Evolutionary conservation across 2,113 vertebrate genomes (phyloP), one percentile per base, ranked within the genome.

Genomic region (Rhinogobius similis): DNA sequence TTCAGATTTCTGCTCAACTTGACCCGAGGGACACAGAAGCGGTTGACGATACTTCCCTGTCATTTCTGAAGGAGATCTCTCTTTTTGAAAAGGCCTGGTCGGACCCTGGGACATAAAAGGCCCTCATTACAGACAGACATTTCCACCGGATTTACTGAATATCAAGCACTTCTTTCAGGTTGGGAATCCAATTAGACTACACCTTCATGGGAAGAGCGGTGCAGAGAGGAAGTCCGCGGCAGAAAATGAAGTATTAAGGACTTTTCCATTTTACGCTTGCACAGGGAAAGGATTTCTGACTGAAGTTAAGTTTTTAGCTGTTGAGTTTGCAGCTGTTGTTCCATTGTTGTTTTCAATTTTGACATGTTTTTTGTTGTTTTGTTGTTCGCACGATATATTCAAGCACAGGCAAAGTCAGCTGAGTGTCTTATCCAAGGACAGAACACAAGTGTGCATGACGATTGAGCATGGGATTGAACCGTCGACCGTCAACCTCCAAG

Each of bases 141-240:
- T 78, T 82, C 43, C 58, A 62, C 11, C 58, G 58, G 79, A 76
- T 79, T 77, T 58, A 52, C 70, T 65, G 62, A 74, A 64, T 21
- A 70, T 80, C 71, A 72, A 41, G 29, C 67, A 50, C 46, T 67
- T 76, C 73, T 83, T 78, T 85, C 72, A 82, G 88, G 76, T 75
- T 74, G 66, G 66, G 72, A 26, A 64, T 81, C 77, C 73, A 83
- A 86, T 85, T 80, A 80, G 76, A 68, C 59, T 58, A 29, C 62
- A 41, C 58, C 70, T 81, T 85, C 70, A 0, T 23, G 21, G 67
- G 48, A 76, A 56, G 66, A 27, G 43, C 59, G 36, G 26, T 56
- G 46, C 75, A 41, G 75, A 65, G 5, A 70, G 62, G 78, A 59
- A 4, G 70, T 44, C 36, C 72, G 67, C 18, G 48, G 50, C 69